A percentile compares a stretch with the other conserved stretches of the same genome.
Conservation (phyloP, 1,140 invertebrate genomes). For the Aleiodes sp. region DNA sequence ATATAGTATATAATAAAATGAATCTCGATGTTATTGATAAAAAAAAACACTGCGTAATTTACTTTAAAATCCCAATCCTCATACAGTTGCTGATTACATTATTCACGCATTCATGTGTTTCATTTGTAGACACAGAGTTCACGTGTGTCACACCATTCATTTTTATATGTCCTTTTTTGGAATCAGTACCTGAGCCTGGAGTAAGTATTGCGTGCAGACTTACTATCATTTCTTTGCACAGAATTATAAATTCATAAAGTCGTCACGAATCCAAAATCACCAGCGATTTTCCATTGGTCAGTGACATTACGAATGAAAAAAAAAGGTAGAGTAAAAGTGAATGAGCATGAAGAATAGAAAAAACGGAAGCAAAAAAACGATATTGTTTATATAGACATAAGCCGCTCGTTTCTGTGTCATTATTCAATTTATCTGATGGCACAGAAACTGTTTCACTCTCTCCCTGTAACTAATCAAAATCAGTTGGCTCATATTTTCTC, state of each 20-base stretch:
- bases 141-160: constrained; percentile 22
- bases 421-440: constrained; percentile 4
- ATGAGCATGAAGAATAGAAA: background rate
- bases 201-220: constrained; percentile 43
- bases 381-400: background rate
- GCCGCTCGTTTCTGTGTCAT: background rate
- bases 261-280: constrained; percentile 45
- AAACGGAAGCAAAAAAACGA: background rate
- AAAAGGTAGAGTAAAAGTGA: background rate
- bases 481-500: too few species aligned
- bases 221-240: constrained; percentile 41
- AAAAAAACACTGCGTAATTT: constrained; percentile 16
- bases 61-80: too few species aligned
- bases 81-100: too few species aligned
- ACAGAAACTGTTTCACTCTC: background rate
- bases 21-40: constrained; percentile 68
- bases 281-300: background rate
- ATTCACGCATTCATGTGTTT: background rate
- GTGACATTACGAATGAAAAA: constrained; percentile 24
- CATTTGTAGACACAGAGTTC: background rate
- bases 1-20: constrained; percentile 63
- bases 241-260: constrained; percentile 50
- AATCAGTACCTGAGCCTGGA: constrained; percentile 22
- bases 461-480: background rate
- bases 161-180: constrained; percentile 43